These are phyloP conservation scores for Anguilla megastoma DNA, from an alignment of 2,797 vertebrate species.

Conservation along the genomic window DNA sequence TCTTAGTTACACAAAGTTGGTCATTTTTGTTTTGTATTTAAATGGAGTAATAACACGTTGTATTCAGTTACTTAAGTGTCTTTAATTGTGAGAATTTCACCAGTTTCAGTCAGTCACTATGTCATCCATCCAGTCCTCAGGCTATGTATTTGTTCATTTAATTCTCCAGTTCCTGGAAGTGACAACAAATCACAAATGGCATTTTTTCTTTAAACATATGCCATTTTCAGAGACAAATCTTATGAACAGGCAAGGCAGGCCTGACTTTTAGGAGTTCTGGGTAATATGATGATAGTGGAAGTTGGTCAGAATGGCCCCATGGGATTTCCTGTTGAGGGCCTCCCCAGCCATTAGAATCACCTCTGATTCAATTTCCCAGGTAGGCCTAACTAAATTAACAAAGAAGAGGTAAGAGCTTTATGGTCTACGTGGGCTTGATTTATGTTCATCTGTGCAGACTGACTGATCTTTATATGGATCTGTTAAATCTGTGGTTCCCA, in stretches of 20 bases:
- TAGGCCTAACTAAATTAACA: background rate
- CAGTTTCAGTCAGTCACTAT: too few species aligned
- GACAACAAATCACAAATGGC: background rate
- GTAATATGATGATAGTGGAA: background rate
- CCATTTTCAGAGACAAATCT: background rate
- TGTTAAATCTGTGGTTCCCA: too few species aligned
- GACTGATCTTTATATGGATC: too few species aligned
- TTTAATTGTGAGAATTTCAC: too few species aligned
- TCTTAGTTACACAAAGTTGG: background rate
- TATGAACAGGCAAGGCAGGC: background rate
- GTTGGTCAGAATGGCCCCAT: background rate
- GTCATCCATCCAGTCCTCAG: too few species aligned
- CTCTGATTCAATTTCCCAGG: background rate
- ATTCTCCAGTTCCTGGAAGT: background rate
- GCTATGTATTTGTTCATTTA: background rate
- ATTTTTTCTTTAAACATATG: background rate
- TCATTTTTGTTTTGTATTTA: background rate
- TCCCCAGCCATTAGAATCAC: background rate
- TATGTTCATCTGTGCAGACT: background rate
- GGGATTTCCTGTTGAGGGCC: background rate
- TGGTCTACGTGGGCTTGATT: background rate
- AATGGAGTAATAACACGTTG: background rate
- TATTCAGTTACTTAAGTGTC: background rate
- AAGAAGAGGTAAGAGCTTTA: background rate
- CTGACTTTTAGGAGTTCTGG: background rate